Evolutionary conservation across 2,113 vertebrate species (phyloP).

Genomic region (Fukomys damarensis): DNA sequence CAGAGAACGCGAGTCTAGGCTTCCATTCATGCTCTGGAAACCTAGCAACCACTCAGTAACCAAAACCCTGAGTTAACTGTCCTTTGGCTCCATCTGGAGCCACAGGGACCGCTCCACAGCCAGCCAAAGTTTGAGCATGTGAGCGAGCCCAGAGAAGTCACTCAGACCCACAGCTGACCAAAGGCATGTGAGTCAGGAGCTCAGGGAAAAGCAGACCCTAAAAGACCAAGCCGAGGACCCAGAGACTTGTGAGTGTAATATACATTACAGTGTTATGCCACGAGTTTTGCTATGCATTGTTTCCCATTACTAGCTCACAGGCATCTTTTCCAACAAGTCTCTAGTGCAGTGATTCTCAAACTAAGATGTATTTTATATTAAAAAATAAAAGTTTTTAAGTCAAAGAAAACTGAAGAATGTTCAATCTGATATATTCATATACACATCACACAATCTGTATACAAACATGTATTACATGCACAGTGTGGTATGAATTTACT

Average conservation of each 20-base stretch:
- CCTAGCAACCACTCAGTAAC: neutral
- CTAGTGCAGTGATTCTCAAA: neutral
- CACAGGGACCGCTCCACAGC: neutral
- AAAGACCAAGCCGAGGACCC: neutral
- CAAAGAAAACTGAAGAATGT: neutral
- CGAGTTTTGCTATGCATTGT: neutral
- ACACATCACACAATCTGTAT: neutral
- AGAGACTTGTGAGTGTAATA: too few relatives aligned
- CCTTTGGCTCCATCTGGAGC: neutral
- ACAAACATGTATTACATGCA: neutral
- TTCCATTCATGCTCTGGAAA: too few relatives aligned
- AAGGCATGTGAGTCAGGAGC: too few relatives aligned
- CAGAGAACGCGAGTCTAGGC: neutral
- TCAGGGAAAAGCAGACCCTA: neutral
- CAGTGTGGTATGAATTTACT: neutral
- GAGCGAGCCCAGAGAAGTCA: neutral
- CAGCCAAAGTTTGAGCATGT: neutral
- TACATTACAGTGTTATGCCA: neutral
- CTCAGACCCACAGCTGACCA: too few relatives aligned
- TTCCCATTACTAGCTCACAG: neutral
- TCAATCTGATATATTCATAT: neutral
- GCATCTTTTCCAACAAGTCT: neutral
- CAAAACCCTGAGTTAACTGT: fast-evolving
- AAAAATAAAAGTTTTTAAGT: neutral
- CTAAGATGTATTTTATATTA: neutral